Evolutionary conservation across 1,140 invertebrate genomes (phyloP), one percentile per base, ranked within the genome.

Genomic region (Ceratosolen fusciceps): DNA sequence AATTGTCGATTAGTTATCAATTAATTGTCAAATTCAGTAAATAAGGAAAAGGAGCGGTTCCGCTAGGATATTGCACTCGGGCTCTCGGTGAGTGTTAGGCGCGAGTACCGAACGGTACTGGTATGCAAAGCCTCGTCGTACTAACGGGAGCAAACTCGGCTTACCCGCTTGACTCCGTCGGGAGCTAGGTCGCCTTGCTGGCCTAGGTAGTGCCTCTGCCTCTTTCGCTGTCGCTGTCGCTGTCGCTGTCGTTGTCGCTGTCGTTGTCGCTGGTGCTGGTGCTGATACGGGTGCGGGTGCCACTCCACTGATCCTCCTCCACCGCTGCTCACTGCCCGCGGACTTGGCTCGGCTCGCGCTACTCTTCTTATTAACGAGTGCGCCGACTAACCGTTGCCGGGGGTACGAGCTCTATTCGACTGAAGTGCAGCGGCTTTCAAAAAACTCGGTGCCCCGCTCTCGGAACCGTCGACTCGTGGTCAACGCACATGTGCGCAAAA

Each of bases 161-260:
- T 75, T 71, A 71, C 68, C 62, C 49, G 49, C 47, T 56, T 76
- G 62, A 76, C 74, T 76, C 68, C 68, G 74, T 68, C 74, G 47
- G 62, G 54, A 47, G 21, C 37, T 16, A 24, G n/a, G 12, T 65
- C 1, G 24, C 24, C 7, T 34, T 39, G 31, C 0, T 65, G 31
- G 26, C 37, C 31, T 16, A 21, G 60, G 26, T 37, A 29, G 7
- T 65, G 2, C 60, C 37, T 2, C 21, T 39, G 62, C 60, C 37
- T n/a, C 54, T 58, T 26, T 29, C n/a, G 7, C 31, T 67, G 9
- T 39, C 24, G 4, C 16, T 39, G 14, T 24, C 4, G 52, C 52
- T 43, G n/a, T n/a, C n/a, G n/a, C n/a, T n/a, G n/a, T n/a, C n/a
- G n/a, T n/a, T n/a, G n/a, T n/a, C n/a, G n/a, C n/a, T n/a, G n/a